A percentile compares a stretch with the other conserved stretches of the same genome.
Evolutionary conservation across 2,888 invertebrate species (phyloP).

Genomic region (Molorchus minor): DNA sequence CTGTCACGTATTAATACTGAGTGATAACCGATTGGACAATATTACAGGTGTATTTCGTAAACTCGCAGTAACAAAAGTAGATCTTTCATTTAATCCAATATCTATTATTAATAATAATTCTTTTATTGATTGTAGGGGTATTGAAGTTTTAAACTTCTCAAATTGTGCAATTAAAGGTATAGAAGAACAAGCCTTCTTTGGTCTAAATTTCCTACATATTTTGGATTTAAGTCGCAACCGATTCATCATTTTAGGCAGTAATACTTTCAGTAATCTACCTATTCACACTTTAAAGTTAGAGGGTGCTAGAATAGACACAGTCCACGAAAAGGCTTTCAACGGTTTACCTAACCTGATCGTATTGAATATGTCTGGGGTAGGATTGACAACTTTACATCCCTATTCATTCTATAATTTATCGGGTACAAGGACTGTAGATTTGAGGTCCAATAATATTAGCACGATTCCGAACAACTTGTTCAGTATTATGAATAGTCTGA

Average conservation of each 20-base stretch:
- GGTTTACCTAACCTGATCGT: conserved; percentile 9
- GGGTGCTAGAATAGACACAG: conserved; percentile 19
- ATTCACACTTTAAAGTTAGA: conserved; percentile 2
- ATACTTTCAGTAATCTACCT: conserved; percentile 13
- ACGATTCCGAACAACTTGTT: conserved; percentile 13
- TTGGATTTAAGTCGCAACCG: conserved; percentile 21
- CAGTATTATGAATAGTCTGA: conserved; percentile 1
- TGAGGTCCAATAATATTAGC: conserved; percentile 22
- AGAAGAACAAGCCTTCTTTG: conserved; percentile 20
- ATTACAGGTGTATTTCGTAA: conserved; percentile 12
- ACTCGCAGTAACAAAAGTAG: background rate
- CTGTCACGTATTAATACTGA: background rate
- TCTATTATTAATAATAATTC: conserved; percentile 10
- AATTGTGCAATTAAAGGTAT: conserved; percentile 22
- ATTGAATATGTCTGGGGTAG: conserved; percentile 14
- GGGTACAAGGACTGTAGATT: conserved; percentile 8
- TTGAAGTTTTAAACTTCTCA: conserved; percentile 10
- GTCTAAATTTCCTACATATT: background rate
- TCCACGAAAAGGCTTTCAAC: conserved; percentile 17
- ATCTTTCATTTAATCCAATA: conserved; percentile 24
- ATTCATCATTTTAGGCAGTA: conserved; percentile 3
- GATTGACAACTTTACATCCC: conserved; percentile 12
- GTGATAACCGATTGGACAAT: conserved; percentile 10
- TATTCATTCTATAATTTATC: conserved; percentile 21
- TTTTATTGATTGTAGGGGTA: conserved; percentile 1